These are phyloP conservation scores for Leptodactylus fuscus DNA, from an alignment of 2,113 vertebrate genomes.

Conservation along the genomic window DNA sequence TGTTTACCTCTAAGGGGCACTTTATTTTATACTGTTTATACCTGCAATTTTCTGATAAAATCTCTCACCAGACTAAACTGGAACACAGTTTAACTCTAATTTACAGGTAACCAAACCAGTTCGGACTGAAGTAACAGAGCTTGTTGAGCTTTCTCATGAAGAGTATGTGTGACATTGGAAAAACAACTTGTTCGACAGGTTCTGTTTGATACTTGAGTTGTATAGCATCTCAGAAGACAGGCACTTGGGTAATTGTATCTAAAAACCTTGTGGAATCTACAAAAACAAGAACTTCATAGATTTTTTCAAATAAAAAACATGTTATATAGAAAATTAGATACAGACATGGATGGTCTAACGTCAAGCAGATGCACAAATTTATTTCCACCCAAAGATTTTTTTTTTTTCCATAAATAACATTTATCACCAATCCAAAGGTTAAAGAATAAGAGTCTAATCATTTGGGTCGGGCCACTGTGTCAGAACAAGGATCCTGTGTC, in stretches of 20 bases:
- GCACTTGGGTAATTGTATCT: neutral
- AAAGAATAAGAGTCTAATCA: too few relatives aligned
- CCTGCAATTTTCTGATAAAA: neutral
- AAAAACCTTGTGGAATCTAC: neutral
- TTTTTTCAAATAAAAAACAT: too few relatives aligned
- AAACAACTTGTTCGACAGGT: conserved; percentile 20
- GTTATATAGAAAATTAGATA: too few relatives aligned
- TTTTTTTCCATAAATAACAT: too few relatives aligned
- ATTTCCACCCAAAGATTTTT: too few relatives aligned
- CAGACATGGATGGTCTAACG: too few relatives aligned
- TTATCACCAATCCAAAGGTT: too few relatives aligned
- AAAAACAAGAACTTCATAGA: neutral
- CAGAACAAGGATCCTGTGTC: too few relatives aligned
- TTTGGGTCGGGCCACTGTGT: too few relatives aligned
- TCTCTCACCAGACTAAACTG: neutral
- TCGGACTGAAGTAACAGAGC: neutral
- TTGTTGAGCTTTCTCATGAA: neutral
- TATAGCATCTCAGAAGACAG: neutral
- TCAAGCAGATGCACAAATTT: too few relatives aligned
- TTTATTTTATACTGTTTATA: neutral
- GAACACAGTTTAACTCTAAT: neutral
- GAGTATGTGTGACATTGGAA: neutral
- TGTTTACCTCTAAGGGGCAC: neutral
- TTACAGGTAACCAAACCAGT: conserved; percentile 11
- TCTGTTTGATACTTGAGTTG: conserved; percentile 7